phyloP scores from a whole-genome alignment of 2,113 vertebrate species.

The Malurus cyaneus region DNA sequence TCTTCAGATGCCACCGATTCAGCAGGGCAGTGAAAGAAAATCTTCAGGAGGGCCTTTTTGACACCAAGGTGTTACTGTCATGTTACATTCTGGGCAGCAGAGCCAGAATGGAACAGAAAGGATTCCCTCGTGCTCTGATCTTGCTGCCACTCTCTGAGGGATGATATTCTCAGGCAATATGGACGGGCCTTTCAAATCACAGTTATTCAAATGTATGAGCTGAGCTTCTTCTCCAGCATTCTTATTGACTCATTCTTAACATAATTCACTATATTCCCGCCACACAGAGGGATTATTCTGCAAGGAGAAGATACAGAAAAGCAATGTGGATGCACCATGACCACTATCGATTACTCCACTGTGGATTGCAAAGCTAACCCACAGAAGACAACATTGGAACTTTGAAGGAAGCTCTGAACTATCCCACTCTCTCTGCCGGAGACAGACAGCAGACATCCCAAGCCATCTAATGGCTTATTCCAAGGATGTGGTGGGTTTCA shows the following conservation, averaged over 20 bases:
- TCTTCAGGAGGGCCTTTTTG: not conserved
- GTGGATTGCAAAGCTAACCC: not conserved
- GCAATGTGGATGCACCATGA: fast-evolving
- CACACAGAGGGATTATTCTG: not conserved
- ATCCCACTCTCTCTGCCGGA: not conserved
- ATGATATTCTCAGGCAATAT: not conserved
- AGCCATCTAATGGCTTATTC: not conserved
- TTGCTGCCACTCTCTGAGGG: not conserved
- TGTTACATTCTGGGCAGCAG: not conserved
- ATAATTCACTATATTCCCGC: not conserved
- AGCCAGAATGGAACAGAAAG: not conserved
- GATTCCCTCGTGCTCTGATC: not conserved
- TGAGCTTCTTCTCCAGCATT: not conserved
- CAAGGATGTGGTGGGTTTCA: not conserved
- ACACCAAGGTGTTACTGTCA: not conserved
- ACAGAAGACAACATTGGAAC: not conserved
- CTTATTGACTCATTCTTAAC: not conserved
- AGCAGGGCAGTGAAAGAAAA: not conserved
- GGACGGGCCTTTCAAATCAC: not conserved
- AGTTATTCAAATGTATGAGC: not conserved
- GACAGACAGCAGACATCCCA: not conserved
- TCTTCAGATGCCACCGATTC: not conserved
- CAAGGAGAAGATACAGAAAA: not conserved
- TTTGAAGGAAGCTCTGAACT: not conserved
- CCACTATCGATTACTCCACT: not conserved